A percentile compares a stretch with the other conserved stretches of the same genome.
Evolutionary conservation across 2,888 invertebrate species (phyloP).

Genomic region (Troides helena): DNA sequence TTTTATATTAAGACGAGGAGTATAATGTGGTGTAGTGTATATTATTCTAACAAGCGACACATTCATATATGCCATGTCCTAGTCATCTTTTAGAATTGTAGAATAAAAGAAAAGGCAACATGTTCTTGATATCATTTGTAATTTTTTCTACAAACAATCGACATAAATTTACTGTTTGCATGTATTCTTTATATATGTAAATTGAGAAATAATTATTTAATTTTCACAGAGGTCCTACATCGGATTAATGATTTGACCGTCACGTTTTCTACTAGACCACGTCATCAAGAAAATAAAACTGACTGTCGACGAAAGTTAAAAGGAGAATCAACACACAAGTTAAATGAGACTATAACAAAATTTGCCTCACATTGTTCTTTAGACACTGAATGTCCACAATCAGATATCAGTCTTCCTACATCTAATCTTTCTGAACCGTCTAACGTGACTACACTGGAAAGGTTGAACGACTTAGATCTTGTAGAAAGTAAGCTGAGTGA

Average conservation of each 20-base stretch:
- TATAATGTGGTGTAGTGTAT: no score
- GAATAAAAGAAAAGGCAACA: no score
- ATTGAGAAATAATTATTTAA: neutral
- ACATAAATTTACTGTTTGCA: no score
- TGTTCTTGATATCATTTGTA: no score
- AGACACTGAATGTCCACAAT: slow-evolving; percentile 42
- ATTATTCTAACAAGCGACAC: no score
- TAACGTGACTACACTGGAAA: slow-evolving; percentile 64
- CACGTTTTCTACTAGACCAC: slow-evolving; percentile 34
- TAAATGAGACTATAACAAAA: slow-evolving; percentile 44
- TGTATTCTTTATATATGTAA: neutral
- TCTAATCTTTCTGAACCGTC: slow-evolving; percentile 55
- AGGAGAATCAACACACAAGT: no score
- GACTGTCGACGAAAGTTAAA: slow-evolving; percentile 24
- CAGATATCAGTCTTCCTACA: slow-evolving; percentile 39
- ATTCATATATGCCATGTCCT: no score
- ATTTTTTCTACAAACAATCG: no score
- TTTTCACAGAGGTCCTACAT: slow-evolving; percentile 1
- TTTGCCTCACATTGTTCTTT: slow-evolving; percentile 55
- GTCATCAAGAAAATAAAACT: slow-evolving; percentile 29
- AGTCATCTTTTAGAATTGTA: no score
- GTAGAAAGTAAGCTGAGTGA: slow-evolving; percentile 65
- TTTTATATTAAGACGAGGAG: no score
- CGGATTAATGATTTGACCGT: slow-evolving; percentile 64
- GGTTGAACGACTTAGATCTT: slow-evolving; percentile 68